phyloP scores from a whole-genome alignment of 2,797 vertebrate species.

The Gobionotothen gibberifrons region DNA sequence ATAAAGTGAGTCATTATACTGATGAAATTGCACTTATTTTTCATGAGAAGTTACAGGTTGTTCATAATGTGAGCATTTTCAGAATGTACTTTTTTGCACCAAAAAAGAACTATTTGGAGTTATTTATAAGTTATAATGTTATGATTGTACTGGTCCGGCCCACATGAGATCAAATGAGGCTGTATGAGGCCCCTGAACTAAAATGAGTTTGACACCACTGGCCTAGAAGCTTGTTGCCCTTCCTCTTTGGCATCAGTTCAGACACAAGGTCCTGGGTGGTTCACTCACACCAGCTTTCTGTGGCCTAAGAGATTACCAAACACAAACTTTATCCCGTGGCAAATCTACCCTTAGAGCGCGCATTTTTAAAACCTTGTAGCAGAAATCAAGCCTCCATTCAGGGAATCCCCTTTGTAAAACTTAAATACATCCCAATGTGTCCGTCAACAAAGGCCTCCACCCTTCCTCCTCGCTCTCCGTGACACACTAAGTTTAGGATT shows the following conservation, averaged over 20 bases:
- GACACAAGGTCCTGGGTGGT: slow-evolving; percentile 60
- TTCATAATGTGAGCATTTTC: no score
- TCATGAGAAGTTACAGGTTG: no score
- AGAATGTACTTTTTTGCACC: no score
- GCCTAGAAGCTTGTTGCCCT: slow-evolving; percentile 35
- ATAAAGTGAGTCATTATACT: no score
- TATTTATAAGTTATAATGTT: no score
- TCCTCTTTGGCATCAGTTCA: slow-evolving; percentile 48
- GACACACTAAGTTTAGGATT: slow-evolving; percentile 84
- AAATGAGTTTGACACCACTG: no score
- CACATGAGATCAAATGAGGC: no score
- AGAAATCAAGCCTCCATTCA: slow-evolving; percentile 85
- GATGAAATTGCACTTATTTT: no score
- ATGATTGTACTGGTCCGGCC: no score
- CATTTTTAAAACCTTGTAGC: slow-evolving; percentile 81
- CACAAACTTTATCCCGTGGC: slow-evolving; percentile 74
- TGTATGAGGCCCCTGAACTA: no score
- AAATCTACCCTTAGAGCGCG: slow-evolving; percentile 75
- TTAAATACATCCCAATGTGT: slow-evolving; percentile 87
- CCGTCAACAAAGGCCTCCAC: slow-evolving; percentile 83
- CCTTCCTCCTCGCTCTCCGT: slow-evolving; percentile 71
- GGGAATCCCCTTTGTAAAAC: slow-evolving; percentile 78
- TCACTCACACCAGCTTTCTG: slow-evolving; percentile 45
- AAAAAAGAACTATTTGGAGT: no score
- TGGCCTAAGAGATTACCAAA: slow-evolving; percentile 71